Conservation (phyloP, 2,888 invertebrate genomes). For the Capitulum mitella region DNA sequence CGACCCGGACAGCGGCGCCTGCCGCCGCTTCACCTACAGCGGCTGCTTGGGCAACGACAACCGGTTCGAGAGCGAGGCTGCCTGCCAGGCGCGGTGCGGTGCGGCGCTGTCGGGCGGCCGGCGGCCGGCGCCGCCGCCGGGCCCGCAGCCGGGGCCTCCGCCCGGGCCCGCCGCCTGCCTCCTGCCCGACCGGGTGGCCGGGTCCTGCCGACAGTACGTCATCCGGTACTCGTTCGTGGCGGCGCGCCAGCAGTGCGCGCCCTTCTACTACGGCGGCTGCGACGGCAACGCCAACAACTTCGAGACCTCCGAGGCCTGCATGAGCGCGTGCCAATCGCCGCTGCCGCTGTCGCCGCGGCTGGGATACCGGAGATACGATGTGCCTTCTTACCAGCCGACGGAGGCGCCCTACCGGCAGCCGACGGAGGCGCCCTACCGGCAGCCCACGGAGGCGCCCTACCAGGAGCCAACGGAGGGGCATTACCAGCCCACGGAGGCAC, state of each 20-base stretch:
- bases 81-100: constrained; percentile 23
- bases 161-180: background rate
- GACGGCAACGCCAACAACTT: constrained; percentile 28
- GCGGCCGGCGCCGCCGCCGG: too few relatives aligned
- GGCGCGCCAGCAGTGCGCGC: constrained; percentile 24
- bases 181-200: background rate
- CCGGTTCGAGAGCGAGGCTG: constrained; percentile 22
- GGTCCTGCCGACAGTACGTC: background rate
- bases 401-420: constrained; percentile 1
- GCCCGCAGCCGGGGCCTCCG: background rate
- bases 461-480: too few relatives aligned
- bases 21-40: constrained; percentile 24
- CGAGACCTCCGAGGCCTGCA: constrained; percentile 2
- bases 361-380: background rate
- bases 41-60: constrained; percentile 30
- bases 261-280: constrained; percentile 29
- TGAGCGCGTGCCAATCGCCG: background rate
- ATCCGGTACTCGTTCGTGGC: constrained; percentile 20
- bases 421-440: background rate
- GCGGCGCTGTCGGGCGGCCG: background rate
- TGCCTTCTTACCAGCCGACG: constrained; percentile 2
- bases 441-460: background rate
- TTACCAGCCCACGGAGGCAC: too few relatives aligned
- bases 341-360: background rate
- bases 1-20: constrained; percentile 20